Evolutionary conservation across 2,797 vertebrate genomes (phyloP).

Genomic region (Podargus strigoides): DNA sequence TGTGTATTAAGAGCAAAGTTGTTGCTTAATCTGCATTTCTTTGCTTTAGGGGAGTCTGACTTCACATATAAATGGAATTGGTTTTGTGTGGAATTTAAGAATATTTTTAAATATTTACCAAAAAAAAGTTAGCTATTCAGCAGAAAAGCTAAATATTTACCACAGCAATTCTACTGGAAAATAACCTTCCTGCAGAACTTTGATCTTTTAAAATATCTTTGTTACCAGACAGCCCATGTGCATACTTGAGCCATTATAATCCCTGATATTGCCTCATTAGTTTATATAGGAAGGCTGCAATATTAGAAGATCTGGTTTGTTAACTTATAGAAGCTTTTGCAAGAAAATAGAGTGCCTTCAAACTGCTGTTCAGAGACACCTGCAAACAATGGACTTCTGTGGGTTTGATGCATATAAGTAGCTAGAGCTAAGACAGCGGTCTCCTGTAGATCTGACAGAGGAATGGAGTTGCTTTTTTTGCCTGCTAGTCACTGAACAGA

Average conservation of each 20-base stretch:
- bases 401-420: neutral
- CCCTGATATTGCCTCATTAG: neutral
- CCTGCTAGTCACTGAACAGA: neutral
- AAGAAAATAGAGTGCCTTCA: neutral
- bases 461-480: neutral
- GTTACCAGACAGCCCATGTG: neutral
- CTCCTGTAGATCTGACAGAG: neutral
- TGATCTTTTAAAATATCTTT: neutral
- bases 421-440: neutral
- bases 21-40: neutral
- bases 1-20: neutral
- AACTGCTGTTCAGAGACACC: neutral
- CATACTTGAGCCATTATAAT: neutral
- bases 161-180: neutral
- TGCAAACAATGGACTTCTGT: neutral
- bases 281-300: neutral
- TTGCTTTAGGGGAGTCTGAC: neutral
- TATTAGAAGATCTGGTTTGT: neutral
- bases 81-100: neutral
- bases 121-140: neutral
- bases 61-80: neutral
- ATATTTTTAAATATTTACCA: slow-evolving; percentile 23
- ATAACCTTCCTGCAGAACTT: neutral
- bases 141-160: slow-evolving; percentile 25
- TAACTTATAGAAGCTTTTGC: neutral